Base-by-base conservation (phyloP, 2,113 vertebrate species). In the Harpagus bidentatus region DNA sequence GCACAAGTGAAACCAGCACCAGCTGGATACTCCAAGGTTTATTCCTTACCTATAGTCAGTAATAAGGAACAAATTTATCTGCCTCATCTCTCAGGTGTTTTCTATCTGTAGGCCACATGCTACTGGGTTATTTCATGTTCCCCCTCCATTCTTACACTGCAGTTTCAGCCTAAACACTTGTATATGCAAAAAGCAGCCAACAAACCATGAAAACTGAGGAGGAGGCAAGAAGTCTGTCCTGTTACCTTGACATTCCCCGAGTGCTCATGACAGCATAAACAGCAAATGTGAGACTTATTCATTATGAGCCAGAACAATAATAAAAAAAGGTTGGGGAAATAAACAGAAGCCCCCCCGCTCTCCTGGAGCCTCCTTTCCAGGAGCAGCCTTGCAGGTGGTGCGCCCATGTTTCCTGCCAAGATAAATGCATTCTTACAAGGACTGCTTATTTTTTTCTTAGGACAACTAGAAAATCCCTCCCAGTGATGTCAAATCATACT, bases 341-440 rank as follows among this genome's bases (percentile, higher is more conserved):
- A 42, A 71, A 55, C 1, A 66, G 43, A 47, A 45, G 2, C 2
- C 3, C 5, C 5, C 2, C 1, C 0, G 14, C 50, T 26, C n/a
- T 69, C 10, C 38, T n/a, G 38, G 23, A 67, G 10, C 11, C 9
- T 43, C 31, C 29, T 62, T 2, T 17, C 3, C 7, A 70, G 53
- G 5, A 56, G 29, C 31, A 78, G 36, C 14, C 16, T 21, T 42
- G 28, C 16, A 23, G 13, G 10, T 50, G 42, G 34, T 5, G 14
- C 25, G 29, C 8, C 9, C 28, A 28, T 12, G 13, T 42, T 31
- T 63, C 18, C 52, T 66, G 21, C 7, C 65, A 31, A 16, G 29
- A 10, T 32, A 52, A 36, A 17, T 5, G 11, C 16, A 32, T 63
- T 70, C 13, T 36, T 48, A 36, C 17, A 23, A 31, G 5, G 16